These are phyloP conservation scores for Cephus rjabovi DNA, from an alignment of 2,888 invertebrate species.

Conservation along the genomic window DNA sequence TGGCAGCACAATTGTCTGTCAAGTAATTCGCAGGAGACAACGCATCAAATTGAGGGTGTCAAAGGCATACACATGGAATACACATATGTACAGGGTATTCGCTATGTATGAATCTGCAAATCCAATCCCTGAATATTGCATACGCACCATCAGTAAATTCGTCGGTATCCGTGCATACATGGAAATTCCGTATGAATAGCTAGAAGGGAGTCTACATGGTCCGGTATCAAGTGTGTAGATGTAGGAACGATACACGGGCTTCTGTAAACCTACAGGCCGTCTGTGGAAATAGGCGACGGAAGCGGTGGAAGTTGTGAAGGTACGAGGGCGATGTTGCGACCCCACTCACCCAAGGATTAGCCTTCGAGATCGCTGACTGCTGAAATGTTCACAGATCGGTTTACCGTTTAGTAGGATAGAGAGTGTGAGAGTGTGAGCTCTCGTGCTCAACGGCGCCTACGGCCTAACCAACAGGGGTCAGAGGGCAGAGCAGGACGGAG, in stretches of 20 bases:
- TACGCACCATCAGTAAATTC: not conserved
- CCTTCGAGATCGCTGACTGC: constrained; percentile 65
- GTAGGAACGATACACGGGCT: not conserved
- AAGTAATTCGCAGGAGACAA: not conserved
- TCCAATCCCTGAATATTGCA: not conserved
- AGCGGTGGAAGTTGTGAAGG: constrained; percentile 23
- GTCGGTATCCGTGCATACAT: not conserved
- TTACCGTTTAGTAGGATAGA: constrained; percentile 65
- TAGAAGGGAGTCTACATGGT: not conserved
- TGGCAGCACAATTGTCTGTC: not conserved
- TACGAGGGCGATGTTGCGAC: constrained; percentile 55
- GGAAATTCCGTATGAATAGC: not conserved
- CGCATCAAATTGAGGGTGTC: not conserved
- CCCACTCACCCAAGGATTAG: constrained; percentile 61
- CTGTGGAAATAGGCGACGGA: constrained; percentile 17
- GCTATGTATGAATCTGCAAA: not conserved
- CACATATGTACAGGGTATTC: not conserved
- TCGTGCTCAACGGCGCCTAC: constrained; percentile 50
- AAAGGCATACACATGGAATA: not conserved
- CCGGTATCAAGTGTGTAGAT: not conserved
- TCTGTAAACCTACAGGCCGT: not conserved
- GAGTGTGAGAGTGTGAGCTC: constrained; percentile 51
- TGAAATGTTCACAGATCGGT: constrained; percentile 67
- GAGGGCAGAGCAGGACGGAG: constrained; percentile 22
- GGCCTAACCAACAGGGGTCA: not conserved